A percentile compares a stretch with the other conserved stretches of the same genome.
Evolutionary conservation across 2,888 invertebrate species (phyloP).

Genomic region (Osmoderma eremita): DNA sequence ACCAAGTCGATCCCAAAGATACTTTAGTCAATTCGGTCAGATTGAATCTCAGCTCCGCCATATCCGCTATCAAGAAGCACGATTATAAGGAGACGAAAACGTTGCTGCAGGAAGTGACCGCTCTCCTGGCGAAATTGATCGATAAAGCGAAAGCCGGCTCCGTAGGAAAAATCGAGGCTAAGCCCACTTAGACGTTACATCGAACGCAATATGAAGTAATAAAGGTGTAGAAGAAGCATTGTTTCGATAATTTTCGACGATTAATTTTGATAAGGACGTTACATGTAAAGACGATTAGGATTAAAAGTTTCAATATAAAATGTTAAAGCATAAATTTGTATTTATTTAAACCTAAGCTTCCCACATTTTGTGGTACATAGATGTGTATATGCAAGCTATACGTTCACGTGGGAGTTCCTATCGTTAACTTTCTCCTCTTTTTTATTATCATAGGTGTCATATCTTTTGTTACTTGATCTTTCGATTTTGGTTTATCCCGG

Average conservation of each 20-base stretch:
- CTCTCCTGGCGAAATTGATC: conserved; percentile 53
- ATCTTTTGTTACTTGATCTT: too few species aligned
- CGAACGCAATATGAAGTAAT: too few species aligned
- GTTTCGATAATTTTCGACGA: conserved; percentile 8
- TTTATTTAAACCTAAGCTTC: too few species aligned
- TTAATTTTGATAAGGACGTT: conserved; percentile 19
- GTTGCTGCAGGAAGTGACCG: conserved; percentile 58
- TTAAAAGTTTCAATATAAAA: too few species aligned
- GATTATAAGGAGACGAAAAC: conserved; percentile 58
- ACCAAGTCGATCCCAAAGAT: conserved; percentile 56
- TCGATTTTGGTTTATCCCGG: too few species aligned
- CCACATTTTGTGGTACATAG: too few species aligned
- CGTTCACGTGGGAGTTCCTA: too few species aligned
- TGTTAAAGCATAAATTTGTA: too few species aligned
- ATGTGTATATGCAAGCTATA: too few species aligned
- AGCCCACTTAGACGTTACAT: not conserved
- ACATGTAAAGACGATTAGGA: conserved; percentile 12
- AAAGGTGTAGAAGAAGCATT: too few species aligned
- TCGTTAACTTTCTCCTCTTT: too few species aligned
- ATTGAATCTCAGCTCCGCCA: conserved; percentile 57
- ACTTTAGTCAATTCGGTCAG: conserved; percentile 56
- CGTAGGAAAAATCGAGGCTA: conserved; percentile 34
- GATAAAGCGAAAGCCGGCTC: conserved; percentile 46
- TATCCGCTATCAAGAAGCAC: conserved; percentile 61
- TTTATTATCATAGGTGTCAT: too few species aligned